Evolutionary conservation across 2,888 invertebrate species (phyloP).

Genomic region (Uropetala carovei): DNA sequence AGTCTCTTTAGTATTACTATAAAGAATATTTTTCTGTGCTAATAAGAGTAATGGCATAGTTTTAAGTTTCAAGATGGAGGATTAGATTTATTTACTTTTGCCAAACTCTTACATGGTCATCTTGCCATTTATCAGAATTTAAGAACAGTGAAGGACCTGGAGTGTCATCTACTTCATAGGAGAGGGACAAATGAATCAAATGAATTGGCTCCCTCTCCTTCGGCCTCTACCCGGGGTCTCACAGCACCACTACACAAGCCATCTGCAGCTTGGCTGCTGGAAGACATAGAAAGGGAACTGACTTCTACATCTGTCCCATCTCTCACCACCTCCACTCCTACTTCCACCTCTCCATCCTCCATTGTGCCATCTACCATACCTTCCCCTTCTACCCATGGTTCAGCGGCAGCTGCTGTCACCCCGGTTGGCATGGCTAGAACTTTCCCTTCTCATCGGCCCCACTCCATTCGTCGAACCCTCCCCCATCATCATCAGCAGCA

Average conservation of each 20-base stretch:
- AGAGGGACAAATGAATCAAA: constrained; percentile 67
- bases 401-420: constrained; percentile 7
- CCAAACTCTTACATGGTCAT: background rate
- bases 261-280: constrained; percentile 66
- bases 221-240: constrained; percentile 72
- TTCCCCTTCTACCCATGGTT: constrained; percentile 56
- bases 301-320: constrained; percentile 67
- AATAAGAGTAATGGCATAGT: no score
- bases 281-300: constrained; percentile 68
- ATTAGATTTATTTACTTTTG: no score
- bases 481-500: constrained; percentile 57
- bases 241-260: constrained; percentile 70
- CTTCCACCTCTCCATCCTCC: constrained; percentile 69
- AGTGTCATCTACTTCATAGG: constrained; percentile 80
- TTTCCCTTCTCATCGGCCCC: constrained; percentile 11
- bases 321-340: constrained; percentile 69
- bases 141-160: constrained; percentile 85
- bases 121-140: constrained; percentile 77
- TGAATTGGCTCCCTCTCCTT: constrained; percentile 38
- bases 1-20: no score
- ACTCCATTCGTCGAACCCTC: constrained; percentile 34
- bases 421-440: constrained; percentile 25
- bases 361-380: constrained; percentile 41
- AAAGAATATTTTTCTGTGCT: no score
- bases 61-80: no score